Conservation (phyloP, 2,797 vertebrate species). For the Morelia viridis region DNA sequence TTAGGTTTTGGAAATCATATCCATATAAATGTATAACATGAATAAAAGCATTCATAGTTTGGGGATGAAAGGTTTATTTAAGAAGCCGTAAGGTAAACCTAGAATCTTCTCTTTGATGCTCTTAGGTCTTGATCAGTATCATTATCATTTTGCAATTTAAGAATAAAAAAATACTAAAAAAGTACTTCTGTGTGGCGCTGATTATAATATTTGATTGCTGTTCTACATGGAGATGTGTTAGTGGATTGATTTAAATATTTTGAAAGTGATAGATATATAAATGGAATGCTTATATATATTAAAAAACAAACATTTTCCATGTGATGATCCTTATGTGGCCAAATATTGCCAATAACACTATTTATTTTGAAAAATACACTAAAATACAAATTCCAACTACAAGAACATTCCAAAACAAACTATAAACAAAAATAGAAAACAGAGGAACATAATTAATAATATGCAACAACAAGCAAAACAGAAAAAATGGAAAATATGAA, state of each 20-base stretch:
- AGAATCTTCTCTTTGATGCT: neutral
- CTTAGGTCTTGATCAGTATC: neutral
- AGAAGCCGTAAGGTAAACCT: neutral
- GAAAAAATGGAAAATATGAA: neutral
- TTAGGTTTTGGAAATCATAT: conserved; percentile 26
- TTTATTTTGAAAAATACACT: neutral
- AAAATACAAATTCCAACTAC: neutral
- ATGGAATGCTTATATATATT: neutral
- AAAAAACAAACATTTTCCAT: neutral
- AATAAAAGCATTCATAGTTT: conserved; percentile 2
- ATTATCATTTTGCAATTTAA: neutral
- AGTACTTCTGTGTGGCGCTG: neutral
- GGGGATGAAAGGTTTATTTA: conserved; percentile 16
- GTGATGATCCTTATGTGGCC: neutral
- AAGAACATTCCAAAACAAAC: neutral
- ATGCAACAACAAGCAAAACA: neutral
- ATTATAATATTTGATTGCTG: neutral
- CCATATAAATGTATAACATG: neutral
- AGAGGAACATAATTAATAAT: neutral
- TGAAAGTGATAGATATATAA: neutral
- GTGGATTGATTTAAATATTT: neutral
- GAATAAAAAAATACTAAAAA: neutral
- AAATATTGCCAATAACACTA: neutral
- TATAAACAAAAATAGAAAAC: neutral
- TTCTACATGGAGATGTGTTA: neutral